Base-by-base conservation (phyloP, 1,140 invertebrate genomes). In the Yoshiicerus persimilis region DNA sequence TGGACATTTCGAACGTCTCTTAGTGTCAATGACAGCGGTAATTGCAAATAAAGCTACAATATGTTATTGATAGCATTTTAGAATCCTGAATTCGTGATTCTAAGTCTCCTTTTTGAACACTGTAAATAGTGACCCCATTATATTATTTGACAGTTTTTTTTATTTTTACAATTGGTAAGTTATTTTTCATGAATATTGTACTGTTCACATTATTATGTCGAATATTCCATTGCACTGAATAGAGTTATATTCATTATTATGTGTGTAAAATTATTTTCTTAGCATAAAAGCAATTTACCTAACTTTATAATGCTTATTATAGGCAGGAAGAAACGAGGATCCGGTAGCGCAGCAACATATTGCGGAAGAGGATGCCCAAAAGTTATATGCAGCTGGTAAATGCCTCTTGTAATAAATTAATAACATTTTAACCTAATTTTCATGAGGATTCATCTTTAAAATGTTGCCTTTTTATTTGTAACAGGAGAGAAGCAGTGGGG, bases 1-100 rank as follows among this genome's bases (percentile, higher is more conserved):
- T 3, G 98, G 97, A 4, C 95, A 97, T 92, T 99, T 99, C 93
- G 96, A 97, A 92, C 95, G 97, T 86, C 93, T 99, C 6, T 94
- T 98, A 80, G 95, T 99, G 23, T 96, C 96, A 0, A 92, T 97
- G 64, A 95, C 95, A 84, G 94, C 94, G 91, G 95, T 96, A 93
- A 91, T 91, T 91, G 11, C 16, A 62, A 20, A 39, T 36, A n/a
- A n/a, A n/a, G n/a, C n/a, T n/a, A n/a, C n/a, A n/a, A n/a, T n/a
- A n/a, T n/a, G n/a, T n/a, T n/a, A n/a, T n/a, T n/a, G n/a, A n/a
- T n/a, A n/a, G n/a, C n/a, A n/a, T n/a, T n/a, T n/a, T n/a, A n/a
- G n/a, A n/a, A n/a, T n/a, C n/a, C n/a, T n/a, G n/a, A n/a, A n/a
- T n/a, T n/a, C n/a, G n/a, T n/a, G n/a, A n/a, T 41, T 80, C 80